phyloP scores from a whole-genome alignment of 2,797 vertebrate species.

The Eulemur albifrons region DNA sequence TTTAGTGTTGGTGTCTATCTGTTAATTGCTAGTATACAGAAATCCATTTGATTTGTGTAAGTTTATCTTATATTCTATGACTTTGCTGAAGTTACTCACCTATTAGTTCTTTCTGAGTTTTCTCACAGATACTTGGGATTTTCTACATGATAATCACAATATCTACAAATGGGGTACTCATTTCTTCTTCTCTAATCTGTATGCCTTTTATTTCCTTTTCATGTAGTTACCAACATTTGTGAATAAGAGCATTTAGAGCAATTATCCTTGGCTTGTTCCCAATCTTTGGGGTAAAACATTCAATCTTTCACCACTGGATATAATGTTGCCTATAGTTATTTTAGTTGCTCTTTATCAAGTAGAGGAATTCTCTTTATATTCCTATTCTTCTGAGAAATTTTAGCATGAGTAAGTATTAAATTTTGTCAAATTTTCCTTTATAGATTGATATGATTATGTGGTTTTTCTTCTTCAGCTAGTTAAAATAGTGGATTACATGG shows the following conservation, averaged over 20 bases:
- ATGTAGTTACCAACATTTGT: not conserved
- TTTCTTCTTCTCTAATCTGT: not conserved
- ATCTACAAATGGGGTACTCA: not conserved
- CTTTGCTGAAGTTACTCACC: not conserved
- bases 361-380: not conserved
- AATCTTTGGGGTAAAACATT: not conserved
- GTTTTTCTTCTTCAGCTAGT: not conserved
- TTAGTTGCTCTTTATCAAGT: not conserved
- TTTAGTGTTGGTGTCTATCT: not conserved
- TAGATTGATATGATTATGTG: not conserved
- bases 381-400: not conserved
- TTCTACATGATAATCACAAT: not conserved
- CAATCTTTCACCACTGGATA: not conserved
- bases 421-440: not conserved
- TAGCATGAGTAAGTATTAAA: not conserved
- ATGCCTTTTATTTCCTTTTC: not conserved
- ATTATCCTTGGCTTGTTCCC: not conserved
- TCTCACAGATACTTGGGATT: not conserved
- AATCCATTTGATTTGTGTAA: not conserved
- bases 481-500: not conserved
- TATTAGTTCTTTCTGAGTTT: not conserved
- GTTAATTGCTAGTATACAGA: not conserved
- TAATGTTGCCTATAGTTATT: not conserved
- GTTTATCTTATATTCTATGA: not conserved
- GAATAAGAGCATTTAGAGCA: not conserved